Percentiles rank a stretch among this genome's conserved stretches.
Evolutionary conservation across 2,797 vertebrate species (phyloP).

Genomic region (Epinephelus awoara): DNA sequence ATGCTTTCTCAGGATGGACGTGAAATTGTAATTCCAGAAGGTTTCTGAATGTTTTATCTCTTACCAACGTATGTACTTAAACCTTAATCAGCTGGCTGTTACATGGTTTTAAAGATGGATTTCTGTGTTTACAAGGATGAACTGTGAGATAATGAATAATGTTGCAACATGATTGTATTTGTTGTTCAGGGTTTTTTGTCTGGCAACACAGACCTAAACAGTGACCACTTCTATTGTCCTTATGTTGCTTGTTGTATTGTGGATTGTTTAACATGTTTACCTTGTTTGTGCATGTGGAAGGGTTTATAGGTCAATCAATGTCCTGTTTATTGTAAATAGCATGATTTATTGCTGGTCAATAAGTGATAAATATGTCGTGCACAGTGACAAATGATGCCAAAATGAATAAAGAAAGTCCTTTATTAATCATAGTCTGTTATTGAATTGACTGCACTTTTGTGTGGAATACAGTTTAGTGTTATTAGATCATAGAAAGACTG

Average conservation of each 20-base stretch:
- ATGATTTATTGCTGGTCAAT: slow-evolving; percentile 78
- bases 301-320: slow-evolving; percentile 9
- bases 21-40: slow-evolving; percentile 36
- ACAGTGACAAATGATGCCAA: slow-evolving; percentile 18
- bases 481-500: background rate
- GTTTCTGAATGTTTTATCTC: background rate
- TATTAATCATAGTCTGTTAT: slow-evolving; percentile 8
- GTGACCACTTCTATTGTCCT: slow-evolving; percentile 41
- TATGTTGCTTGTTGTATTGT: slow-evolving; percentile 16
- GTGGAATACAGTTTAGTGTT: background rate
- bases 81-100: slow-evolving; percentile 13
- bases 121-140: slow-evolving; percentile 65
- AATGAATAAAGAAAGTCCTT: slow-evolving; percentile 9
- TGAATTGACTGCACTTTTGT: background rate
- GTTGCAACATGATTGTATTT: background rate
- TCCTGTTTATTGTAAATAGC: slow-evolving; percentile 29
- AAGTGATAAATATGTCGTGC: slow-evolving; percentile 48
- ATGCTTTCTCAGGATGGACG: background rate
- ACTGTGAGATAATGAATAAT: slow-evolving; percentile 13
- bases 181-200: slow-evolving; percentile 8
- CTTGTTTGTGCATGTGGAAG: slow-evolving; percentile 18
- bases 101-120: background rate
- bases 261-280: slow-evolving; percentile 58
- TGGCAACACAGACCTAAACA: slow-evolving; percentile 6
- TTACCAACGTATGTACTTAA: background rate